Evolutionary conservation across 2,888 invertebrate genomes (phyloP).

Genomic region (Diplolepis rosae): DNA sequence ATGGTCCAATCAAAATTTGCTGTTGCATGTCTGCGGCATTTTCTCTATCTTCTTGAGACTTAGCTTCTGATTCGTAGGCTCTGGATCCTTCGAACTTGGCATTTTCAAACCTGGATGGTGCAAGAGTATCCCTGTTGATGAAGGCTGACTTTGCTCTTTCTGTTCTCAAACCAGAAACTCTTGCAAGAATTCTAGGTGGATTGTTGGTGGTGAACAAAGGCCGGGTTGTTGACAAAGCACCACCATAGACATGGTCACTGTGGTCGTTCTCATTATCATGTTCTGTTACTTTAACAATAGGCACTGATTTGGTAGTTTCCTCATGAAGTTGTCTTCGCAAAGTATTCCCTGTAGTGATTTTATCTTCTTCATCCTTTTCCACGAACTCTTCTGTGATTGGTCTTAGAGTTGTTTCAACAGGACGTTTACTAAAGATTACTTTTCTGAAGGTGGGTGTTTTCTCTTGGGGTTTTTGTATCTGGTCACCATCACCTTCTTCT

Average conservation of each 20-base stretch:
- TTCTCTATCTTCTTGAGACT: slow-evolving; percentile 61
- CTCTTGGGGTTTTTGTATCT: slow-evolving; percentile 66
- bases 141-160: slow-evolving; percentile 62
- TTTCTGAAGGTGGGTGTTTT: slow-evolving; percentile 58
- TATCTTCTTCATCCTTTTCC: slow-evolving; percentile 71
- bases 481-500: slow-evolving; percentile 60
- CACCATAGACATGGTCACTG: slow-evolving; percentile 80
- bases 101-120: slow-evolving; percentile 63
- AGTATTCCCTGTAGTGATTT: slow-evolving; percentile 75
- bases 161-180: slow-evolving; percentile 55
- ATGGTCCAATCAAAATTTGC: slow-evolving; percentile 56
- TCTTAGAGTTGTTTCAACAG: slow-evolving; percentile 65
- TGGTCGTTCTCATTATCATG: slow-evolving; percentile 79
- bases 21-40: slow-evolving; percentile 48
- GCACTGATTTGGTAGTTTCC: slow-evolving; percentile 74
- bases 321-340: slow-evolving; percentile 79
- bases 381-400: slow-evolving; percentile 72
- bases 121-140: slow-evolving; percentile 60
- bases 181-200: slow-evolving; percentile 76
- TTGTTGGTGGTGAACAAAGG: slow-evolving; percentile 82
- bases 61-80: slow-evolving; percentile 62
- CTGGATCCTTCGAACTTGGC: slow-evolving; percentile 58
- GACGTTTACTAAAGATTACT: slow-evolving; percentile 65
- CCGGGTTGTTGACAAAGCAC: slow-evolving; percentile 79
- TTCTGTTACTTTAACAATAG: slow-evolving; percentile 75